phyloP scores from a whole-genome alignment of 1,140 invertebrate species.

The Sinella curviseta region DNA sequence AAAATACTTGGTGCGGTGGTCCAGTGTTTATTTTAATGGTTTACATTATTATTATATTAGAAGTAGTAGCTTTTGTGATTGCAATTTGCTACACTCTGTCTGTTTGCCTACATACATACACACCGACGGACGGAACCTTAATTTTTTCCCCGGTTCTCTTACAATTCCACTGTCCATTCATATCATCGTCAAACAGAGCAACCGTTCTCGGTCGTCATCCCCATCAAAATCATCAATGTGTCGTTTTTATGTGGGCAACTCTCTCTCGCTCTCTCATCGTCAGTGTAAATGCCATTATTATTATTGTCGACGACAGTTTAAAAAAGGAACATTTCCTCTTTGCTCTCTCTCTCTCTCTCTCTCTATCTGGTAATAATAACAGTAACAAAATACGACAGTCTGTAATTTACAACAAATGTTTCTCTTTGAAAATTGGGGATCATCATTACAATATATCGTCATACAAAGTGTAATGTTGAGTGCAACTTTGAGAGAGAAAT shows the following conservation, averaged over 20 bases:
- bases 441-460: not conserved
- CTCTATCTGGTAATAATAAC: too few relatives aligned
- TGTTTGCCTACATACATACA: not conserved
- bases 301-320: not conserved
- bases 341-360: too few relatives aligned
- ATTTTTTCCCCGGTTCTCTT: not conserved
- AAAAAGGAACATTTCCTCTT: conserved; percentile 13
- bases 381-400: too few relatives aligned
- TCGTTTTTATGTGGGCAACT: not conserved
- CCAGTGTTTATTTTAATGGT: conserved; percentile 14
- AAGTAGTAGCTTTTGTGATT: not conserved
- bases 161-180: not conserved
- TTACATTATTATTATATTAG: not conserved
- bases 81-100: not conserved
- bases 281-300: not conserved
- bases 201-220: not conserved
- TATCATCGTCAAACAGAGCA: not conserved
- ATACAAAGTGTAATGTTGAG: not conserved
- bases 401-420: conserved; percentile 13
- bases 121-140: not conserved
- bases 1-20: not conserved
- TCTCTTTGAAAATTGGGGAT: not conserved
- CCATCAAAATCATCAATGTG: too few relatives aligned
- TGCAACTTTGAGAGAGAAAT: not conserved
- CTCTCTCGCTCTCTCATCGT: not conserved